Evolutionary conservation across 2,888 invertebrate species (phyloP).

Genomic region (Chrysolina oricalcia): DNA sequence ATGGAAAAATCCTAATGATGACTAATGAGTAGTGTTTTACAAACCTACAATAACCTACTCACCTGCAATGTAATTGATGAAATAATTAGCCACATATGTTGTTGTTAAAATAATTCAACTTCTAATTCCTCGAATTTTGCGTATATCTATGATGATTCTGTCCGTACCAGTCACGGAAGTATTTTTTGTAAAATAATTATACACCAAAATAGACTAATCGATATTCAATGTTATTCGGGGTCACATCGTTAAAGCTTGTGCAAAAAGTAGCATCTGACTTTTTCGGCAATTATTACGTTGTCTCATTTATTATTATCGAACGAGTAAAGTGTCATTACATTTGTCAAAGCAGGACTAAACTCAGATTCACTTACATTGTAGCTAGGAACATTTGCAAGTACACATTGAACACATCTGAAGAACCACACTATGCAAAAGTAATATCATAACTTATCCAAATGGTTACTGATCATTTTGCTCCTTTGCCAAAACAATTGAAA

Average conservation of each 20-base stretch:
- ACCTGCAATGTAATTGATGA: slow-evolving; percentile 14
- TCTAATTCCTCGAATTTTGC: neutral
- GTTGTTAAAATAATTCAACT: neutral
- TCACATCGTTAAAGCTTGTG: neutral
- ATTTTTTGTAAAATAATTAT: neutral
- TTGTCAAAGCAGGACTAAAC: too few species aligned
- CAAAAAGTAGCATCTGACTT: too few species aligned
- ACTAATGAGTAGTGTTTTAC: slow-evolving; percentile 5
- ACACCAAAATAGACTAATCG: neutral
- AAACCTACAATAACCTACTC: slow-evolving; percentile 8
- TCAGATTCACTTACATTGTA: too few species aligned
- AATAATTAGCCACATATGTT: slow-evolving; percentile 4
- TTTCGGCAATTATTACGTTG: too few species aligned
- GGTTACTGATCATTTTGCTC: too few species aligned
- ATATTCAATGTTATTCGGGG: neutral
- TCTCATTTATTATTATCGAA: too few species aligned
- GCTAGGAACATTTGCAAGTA: too few species aligned
- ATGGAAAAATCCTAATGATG: slow-evolving; percentile 17
- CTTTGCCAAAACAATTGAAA: too few species aligned
- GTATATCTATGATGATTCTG: neutral
- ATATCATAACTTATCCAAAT: too few species aligned
- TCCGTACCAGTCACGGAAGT: slow-evolving; percentile 10
- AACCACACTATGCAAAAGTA: too few species aligned
- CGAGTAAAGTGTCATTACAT: too few species aligned
- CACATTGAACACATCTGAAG: too few species aligned